Conservation (phyloP, 2,113 vertebrate species). For the Salvelinus namaycush region DNA sequence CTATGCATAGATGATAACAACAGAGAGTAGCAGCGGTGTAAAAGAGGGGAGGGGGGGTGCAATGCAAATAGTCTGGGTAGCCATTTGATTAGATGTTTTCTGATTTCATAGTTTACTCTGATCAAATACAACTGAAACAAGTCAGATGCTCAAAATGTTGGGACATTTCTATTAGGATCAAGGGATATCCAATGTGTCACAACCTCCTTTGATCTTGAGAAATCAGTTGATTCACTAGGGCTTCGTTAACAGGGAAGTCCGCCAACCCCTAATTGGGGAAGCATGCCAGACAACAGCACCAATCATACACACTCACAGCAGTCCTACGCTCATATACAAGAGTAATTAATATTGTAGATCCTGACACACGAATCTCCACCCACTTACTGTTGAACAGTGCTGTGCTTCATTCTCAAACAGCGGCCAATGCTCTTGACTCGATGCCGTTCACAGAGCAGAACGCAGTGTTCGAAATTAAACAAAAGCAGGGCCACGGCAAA, state of each 20-base stretch:
- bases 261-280: slow-evolving; percentile 37
- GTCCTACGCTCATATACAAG: slow-evolving; percentile 26
- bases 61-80: too few species aligned
- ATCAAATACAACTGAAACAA: neutral
- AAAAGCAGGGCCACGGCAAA: neutral
- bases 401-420: too few species aligned
- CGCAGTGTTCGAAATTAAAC: neutral
- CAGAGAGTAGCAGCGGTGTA: too few species aligned
- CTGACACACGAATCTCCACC: slow-evolving; percentile 1
- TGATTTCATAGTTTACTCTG: neutral
- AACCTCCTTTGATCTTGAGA: neutral
- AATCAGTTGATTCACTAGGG: slow-evolving; percentile 7
- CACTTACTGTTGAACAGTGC: neutral
- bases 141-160: neutral
- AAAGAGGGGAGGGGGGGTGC: too few species aligned
- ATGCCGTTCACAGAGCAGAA: too few species aligned
- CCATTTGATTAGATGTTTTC: neutral
- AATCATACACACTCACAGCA: slow-evolving; percentile 35
- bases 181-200: neutral
- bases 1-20: too few species aligned
- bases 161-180: neutral
- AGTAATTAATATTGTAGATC: slow-evolving; percentile 47
- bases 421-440: too few species aligned
- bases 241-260: slow-evolving; percentile 14
- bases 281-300: slow-evolving; percentile 1